These are phyloP conservation scores for Egretta garzetta DNA, from an alignment of 2,113 vertebrate species.

Conservation along the genomic window DNA sequence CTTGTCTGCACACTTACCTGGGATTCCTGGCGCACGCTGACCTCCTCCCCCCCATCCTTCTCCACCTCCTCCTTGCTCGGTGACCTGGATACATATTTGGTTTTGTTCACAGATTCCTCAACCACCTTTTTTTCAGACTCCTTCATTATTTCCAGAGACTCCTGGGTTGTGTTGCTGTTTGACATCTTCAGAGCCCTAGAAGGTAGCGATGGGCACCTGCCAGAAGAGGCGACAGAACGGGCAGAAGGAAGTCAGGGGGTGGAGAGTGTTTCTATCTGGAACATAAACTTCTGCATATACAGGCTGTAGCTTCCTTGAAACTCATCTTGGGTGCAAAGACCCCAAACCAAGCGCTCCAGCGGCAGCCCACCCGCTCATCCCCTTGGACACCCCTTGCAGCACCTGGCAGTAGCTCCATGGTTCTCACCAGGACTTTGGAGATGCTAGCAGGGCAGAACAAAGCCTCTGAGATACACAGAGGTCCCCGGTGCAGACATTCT, in stretches of 20 bases:
- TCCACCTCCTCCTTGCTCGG: conserved; percentile 82
- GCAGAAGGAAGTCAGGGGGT: neutral
- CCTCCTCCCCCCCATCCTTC: conserved; percentile 77
- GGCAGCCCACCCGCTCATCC: neutral
- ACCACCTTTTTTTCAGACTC: conserved; percentile 84
- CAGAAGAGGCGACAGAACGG: neutral
- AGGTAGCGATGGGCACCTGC: conserved; percentile 60
- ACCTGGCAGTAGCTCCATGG: neutral
- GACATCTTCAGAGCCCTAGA: conserved; percentile 78
- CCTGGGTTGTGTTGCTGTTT: conserved; percentile 80
- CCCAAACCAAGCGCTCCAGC: neutral
- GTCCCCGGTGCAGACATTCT: neutral
- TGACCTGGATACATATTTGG: conserved; percentile 77
- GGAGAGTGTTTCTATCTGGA: neutral
- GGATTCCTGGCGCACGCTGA: conserved; percentile 74
- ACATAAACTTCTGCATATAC: fast-evolving
- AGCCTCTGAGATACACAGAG: neutral
- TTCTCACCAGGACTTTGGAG: neutral
- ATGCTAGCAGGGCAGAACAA: neutral
- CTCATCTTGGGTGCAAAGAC: neutral
- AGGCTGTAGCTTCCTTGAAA: neutral
- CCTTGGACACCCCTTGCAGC: neutral
- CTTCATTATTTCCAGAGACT: conserved; percentile 86
- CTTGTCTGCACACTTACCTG: conserved; percentile 65
- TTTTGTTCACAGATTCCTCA: conserved; percentile 83